Evolutionary conservation across 1,140 invertebrate species (phyloP).

Genomic region (Coelopa frigida): DNA sequence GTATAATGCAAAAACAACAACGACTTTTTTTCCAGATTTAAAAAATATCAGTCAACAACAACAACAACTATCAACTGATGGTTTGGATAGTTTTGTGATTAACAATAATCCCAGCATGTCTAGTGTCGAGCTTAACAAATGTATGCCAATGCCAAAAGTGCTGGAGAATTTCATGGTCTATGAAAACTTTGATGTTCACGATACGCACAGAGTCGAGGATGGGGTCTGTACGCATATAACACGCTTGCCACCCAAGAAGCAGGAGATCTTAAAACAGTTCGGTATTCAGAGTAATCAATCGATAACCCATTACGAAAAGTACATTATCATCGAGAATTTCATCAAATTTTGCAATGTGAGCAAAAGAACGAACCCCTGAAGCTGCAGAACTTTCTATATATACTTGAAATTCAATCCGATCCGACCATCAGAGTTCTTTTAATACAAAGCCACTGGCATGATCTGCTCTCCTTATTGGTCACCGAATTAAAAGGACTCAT

Average conservation of each 20-base stretch:
- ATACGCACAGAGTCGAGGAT: constrained; percentile 41
- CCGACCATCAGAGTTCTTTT: no score
- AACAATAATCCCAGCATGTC: not conserved
- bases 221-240: constrained; percentile 42
- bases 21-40: constrained; percentile 12
- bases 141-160: constrained; percentile 20
- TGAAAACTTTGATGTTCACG: constrained; percentile 42
- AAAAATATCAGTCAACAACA: constrained; percentile 14
- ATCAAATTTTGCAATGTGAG: constrained; percentile 46
- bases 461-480: no score
- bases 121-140: not conserved
- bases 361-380: constrained; percentile 22
- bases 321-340: constrained; percentile 45
- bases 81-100: constrained; percentile 8
- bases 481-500: no score
- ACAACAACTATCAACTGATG: constrained; percentile 13
- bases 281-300: constrained; percentile 46
- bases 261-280: constrained; percentile 45
- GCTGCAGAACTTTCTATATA: no score
- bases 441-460: no score
- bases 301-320: constrained; percentile 46
- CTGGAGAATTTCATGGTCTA: constrained; percentile 40
- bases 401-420: constrained; percentile 4
- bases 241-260: constrained; percentile 42
- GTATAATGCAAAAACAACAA: no score